Evolutionary conservation across 2,888 invertebrate species (phyloP), one percentile per base, ranked within the genome.

Genomic region (Anorthoa munda): DNA sequence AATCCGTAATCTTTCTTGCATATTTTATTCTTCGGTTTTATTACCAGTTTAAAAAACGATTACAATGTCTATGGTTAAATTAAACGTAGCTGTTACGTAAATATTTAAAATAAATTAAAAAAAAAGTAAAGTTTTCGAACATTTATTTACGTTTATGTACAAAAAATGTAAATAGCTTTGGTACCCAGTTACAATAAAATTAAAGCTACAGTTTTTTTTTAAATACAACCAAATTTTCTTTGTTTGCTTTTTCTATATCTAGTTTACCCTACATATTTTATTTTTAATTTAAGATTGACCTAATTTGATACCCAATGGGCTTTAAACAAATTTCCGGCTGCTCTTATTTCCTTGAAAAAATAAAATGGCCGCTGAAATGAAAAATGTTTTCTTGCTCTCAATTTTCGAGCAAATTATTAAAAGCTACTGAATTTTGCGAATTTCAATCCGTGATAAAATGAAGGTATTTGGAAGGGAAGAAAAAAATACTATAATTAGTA

Each of bases 321-420:
- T 69, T 69, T 72, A 72, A 81, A 86, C 63, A 66, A 87, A 84
- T 83, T 77, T 81, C 77, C 83, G 66, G 77, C 59, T 53, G 65
- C 71, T 74, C 63, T 69, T 76, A 66, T 79, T 82, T 58, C 55
- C 26, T 48, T 63, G 31, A 61, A 81, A 77, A 73, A 67, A 17
- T 60, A 74, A 70, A 65, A 75, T 68, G 67, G 61, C 53, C 45
- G 63, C 46, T 18, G 7, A 63, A 65, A 77, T 60, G 23, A 68
- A 66, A 72, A 70, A 66, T 50, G 15, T 79, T 66, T 60, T 75
- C n/a, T 70, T 61, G 50, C 56, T 53, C 56, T 59, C 21, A 65
- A 71, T 66, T 68, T 66, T n/a, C 39, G 66, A 58, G 63, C 12
- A 26, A 77, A 82, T 74, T 64, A 73, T 66, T 70, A 76, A 56